Conservation (phyloP, 2,797 vertebrate species). For the Chelidonichthys spinosus region DNA sequence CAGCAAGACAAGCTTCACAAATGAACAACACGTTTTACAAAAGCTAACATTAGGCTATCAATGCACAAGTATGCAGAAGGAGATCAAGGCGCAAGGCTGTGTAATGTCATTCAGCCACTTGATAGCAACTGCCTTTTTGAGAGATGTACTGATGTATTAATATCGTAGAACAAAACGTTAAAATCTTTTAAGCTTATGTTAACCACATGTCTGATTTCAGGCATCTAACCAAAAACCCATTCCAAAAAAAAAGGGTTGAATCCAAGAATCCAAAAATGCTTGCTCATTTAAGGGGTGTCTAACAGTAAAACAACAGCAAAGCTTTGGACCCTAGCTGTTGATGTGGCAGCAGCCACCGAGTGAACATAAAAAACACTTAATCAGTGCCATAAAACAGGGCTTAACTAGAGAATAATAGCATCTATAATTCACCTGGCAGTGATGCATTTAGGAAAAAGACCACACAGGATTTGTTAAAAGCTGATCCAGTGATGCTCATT, state of each 20-base stretch:
- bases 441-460: conserved; percentile 39
- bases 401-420: conserved; percentile 61
- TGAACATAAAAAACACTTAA: conserved; percentile 45
- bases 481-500: conserved; percentile 38
- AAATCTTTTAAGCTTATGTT: neutral
- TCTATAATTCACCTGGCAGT: conserved; percentile 49
- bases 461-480: conserved; percentile 40
- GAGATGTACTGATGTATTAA: neutral
- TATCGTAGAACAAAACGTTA: neutral
- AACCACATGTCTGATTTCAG: neutral
- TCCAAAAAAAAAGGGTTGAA: neutral
- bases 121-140: neutral
- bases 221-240: neutral
- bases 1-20: neutral
- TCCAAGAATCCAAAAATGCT: neutral
- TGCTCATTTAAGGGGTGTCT: neutral
- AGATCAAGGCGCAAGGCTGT: no score
- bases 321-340: conserved; percentile 41
- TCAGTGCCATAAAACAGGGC: conserved; percentile 49
- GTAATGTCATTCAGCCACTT: neutral
- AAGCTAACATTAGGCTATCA: no score
- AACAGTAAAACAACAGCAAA: conserved; percentile 26
- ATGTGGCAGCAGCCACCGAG: conserved; percentile 36
- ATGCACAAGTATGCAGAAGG: no score
- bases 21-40: neutral